Percentiles rank a stretch among this genome's conserved stretches.
Evolutionary conservation across 2,888 invertebrate genomes (phyloP).

Genomic region (Sesia bembeciformis): DNA sequence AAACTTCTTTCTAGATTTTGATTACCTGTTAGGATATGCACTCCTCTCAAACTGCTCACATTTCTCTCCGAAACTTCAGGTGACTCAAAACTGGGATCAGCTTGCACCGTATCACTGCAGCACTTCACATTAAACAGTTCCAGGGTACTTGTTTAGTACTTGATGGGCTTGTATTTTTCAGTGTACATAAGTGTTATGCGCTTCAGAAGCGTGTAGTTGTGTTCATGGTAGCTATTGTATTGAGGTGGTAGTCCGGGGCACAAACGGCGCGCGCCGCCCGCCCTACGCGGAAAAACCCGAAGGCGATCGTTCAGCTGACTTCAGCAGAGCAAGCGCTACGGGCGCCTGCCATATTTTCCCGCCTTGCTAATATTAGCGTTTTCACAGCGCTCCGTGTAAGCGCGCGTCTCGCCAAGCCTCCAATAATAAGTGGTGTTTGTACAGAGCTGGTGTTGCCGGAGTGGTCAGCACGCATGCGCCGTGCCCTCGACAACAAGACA

Average conservation of each 20-base stretch:
- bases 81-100: neutral
- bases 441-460: slow-evolving; percentile 9
- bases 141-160: too few relatives aligned
- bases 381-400: slow-evolving; percentile 18
- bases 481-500: slow-evolving; percentile 33
- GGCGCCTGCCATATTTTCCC: slow-evolving; percentile 23
- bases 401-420: slow-evolving; percentile 36
- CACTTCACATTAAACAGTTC: neutral
- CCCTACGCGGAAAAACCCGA: slow-evolving; percentile 48
- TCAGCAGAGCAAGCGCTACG: slow-evolving; percentile 11
- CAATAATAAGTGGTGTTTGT: slow-evolving; percentile 27
- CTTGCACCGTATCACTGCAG: neutral
- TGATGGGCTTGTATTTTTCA: too few relatives aligned
- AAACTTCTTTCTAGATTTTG: too few relatives aligned
- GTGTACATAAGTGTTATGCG: neutral
- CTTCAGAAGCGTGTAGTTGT: slow-evolving; percentile 21
- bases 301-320: slow-evolving; percentile 13
- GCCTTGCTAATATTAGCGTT: slow-evolving; percentile 44
- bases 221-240: slow-evolving; percentile 18
- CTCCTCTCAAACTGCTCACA: slow-evolving; percentile 9
- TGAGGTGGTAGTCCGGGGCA: slow-evolving; percentile 13
- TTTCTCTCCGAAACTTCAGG: slow-evolving; percentile 3
- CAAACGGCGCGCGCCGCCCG: slow-evolving; percentile 63
- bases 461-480: slow-evolving; percentile 41
- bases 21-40: slow-evolving; percentile 12